Evolutionary conservation across 2,888 invertebrate species (phyloP).

Genomic region (Tachystola acroxantha): DNA sequence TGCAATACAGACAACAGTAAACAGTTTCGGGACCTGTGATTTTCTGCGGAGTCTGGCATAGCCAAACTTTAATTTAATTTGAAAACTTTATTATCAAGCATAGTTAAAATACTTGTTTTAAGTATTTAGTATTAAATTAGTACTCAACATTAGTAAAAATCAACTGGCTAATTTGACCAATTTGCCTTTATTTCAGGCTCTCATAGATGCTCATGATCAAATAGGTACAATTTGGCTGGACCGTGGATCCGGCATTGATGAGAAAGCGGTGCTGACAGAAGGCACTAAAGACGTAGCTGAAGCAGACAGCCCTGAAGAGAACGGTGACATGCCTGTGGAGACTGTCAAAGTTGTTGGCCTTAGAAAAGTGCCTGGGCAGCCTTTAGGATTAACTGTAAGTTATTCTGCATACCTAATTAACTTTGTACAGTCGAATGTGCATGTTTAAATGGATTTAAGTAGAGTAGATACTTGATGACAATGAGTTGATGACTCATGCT

Average conservation of each 20-base stretch:
- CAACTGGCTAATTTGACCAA: too few species aligned
- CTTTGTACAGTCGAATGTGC: too few species aligned
- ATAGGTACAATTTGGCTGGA: slow-evolving; percentile 82
- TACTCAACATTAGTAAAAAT: too few species aligned
- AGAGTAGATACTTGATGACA: not conserved
- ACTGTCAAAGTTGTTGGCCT: slow-evolving; percentile 93
- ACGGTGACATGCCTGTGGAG: slow-evolving; percentile 85
- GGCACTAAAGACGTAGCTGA: slow-evolving; percentile 43
- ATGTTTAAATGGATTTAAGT: too few species aligned
- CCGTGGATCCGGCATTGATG: slow-evolving; percentile 73
- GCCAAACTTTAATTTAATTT: too few species aligned
- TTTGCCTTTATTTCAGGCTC: slow-evolving; percentile 81
- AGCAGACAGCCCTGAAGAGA: slow-evolving; percentile 51
- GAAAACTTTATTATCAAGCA: too few species aligned
- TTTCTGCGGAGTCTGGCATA: too few species aligned
- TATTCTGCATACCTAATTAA: slow-evolving; percentile 1
- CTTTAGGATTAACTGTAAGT: slow-evolving; percentile 87
- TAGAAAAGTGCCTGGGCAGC: slow-evolving; percentile 90
- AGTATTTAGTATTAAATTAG: too few species aligned
- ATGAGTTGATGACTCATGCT: too few species aligned
- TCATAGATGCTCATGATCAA: slow-evolving; percentile 93
- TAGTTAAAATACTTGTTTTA: too few species aligned
- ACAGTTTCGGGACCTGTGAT: too few species aligned
- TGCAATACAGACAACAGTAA: too few species aligned
- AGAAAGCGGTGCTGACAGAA: slow-evolving; percentile 49